A percentile compares a stretch with the other conserved stretches of the same genome.
Conservation (phyloP, 2,888 invertebrate genomes). For the Carpatolechia fugitivella region DNA sequence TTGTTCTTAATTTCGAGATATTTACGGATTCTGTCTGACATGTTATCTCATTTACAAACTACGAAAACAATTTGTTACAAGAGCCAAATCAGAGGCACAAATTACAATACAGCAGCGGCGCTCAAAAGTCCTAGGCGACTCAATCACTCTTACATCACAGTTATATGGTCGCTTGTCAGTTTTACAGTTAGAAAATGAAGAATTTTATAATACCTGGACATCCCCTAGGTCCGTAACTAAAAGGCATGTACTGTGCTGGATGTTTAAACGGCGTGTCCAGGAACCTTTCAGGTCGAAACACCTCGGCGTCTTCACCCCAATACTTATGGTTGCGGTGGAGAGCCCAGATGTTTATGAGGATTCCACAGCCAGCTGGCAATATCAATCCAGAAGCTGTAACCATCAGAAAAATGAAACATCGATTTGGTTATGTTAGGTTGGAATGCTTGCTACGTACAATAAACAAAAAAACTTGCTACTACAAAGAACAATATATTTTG, state of each 20-base stretch:
- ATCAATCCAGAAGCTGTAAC: constrained; percentile 37
- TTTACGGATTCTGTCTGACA: too few species aligned
- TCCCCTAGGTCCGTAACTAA: constrained; percentile 41
- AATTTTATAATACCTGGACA: constrained; percentile 38
- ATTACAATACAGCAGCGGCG: too few species aligned
- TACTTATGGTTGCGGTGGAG: constrained; percentile 46
- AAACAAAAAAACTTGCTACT: too few species aligned
- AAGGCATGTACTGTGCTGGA: constrained; percentile 39
- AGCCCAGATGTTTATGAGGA: constrained; percentile 40
- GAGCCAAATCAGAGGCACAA: too few species aligned
- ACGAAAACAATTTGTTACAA: too few species aligned
- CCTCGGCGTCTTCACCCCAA: constrained; percentile 49
- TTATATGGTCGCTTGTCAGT: background rate
- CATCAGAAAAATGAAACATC: background rate
- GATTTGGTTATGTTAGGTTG: too few species aligned
- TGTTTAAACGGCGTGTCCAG: constrained; percentile 31
- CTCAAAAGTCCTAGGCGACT: too few species aligned
- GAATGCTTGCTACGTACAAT: too few species aligned
- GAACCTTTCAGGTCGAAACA: constrained; percentile 52
- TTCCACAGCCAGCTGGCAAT: constrained; percentile 27
- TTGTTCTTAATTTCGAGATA: too few species aligned
- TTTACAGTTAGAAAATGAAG: background rate
- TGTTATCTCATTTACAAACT: too few species aligned
- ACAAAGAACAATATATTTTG: too few species aligned
- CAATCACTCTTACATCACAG: too few species aligned